Evolutionary conservation across 2,797 vertebrate species (phyloP).

Genomic region (Geotrypetes seraphini): DNA sequence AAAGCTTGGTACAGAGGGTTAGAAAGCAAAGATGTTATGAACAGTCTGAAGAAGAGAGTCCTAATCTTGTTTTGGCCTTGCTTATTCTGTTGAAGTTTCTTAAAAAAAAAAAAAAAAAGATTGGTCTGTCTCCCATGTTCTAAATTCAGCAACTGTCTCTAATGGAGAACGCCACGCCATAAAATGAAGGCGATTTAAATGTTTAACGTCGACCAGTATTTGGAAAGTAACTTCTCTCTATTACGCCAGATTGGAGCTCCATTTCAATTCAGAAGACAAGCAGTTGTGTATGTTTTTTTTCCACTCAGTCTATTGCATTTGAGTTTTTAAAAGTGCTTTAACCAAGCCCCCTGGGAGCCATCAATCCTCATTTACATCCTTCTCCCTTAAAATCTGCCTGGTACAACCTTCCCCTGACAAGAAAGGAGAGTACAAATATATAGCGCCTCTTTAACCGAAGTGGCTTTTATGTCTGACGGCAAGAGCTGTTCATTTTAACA

Average conservation of each 20-base stretch:
- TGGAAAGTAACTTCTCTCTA: neutral
- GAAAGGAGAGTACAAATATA: slow-evolving; percentile 1
- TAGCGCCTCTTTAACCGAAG: neutral
- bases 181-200: neutral
- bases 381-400: neutral
- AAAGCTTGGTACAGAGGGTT: too few relatives aligned
- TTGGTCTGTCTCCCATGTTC: neutral
- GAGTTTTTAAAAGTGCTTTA: neutral
- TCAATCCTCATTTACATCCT: neutral
- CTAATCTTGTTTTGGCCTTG: too few relatives aligned
- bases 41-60: too few relatives aligned
- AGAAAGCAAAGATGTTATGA: too few relatives aligned
- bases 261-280: neutral
- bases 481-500: neutral
- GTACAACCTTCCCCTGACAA: neutral
- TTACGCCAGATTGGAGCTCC: neutral
- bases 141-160: rapidly evolving
- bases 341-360: neutral
- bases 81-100: too few relatives aligned
- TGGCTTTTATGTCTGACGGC: neutral
- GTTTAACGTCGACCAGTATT: too few relatives aligned
- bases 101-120: too few relatives aligned
- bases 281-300: slow-evolving; percentile 4
- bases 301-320: slow-evolving; percentile 2
- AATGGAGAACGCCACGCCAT: rapidly evolving